These are phyloP conservation scores for Phanerotoma sp. DNA, from an alignment of 2,888 invertebrate species.

Conservation along the genomic window DNA sequence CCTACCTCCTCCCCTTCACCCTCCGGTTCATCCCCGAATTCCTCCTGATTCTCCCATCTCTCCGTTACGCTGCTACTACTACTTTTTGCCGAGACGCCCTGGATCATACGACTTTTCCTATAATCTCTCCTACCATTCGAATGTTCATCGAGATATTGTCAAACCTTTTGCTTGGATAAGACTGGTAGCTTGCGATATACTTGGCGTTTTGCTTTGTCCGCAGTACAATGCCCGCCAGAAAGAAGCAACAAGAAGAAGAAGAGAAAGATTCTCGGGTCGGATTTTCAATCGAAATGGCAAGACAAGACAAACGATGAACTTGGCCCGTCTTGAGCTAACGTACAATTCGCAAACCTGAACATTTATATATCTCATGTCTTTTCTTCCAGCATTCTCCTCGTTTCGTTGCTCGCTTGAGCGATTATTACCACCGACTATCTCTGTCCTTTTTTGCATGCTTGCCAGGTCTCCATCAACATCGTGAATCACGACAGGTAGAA, in stretches of 20 bases:
- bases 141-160: conserved; percentile 48
- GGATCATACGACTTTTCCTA: conserved; percentile 23
- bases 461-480: conserved; percentile 7
- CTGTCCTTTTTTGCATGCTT: conserved; percentile 2
- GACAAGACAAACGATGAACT: conserved; percentile 49
- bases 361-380: conserved; percentile 31
- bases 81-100: background rate
- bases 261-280: conserved; percentile 27
- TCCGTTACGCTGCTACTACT: too few species aligned
- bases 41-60: too few species aligned
- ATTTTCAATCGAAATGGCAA: conserved; percentile 45
- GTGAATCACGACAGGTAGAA: background rate
- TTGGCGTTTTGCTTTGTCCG: conserved; percentile 11
- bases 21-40: too few species aligned
- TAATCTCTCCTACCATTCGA: conserved; percentile 29
- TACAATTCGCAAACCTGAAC: conserved; percentile 47
- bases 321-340: conserved; percentile 26
- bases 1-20: background rate
- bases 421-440: conserved; percentile 21
- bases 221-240: conserved; percentile 11
- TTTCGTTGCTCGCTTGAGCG: conserved; percentile 19
- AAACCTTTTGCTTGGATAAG: conserved; percentile 35
- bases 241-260: conserved; percentile 19
- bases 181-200: conserved; percentile 20
- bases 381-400: conserved; percentile 15